A percentile compares a stretch with the other conserved stretches of the same genome.
These are phyloP conservation scores for Lynx canadensis DNA, from an alignment of 2,113 vertebrate genomes.

Conservation along the genomic window DNA sequence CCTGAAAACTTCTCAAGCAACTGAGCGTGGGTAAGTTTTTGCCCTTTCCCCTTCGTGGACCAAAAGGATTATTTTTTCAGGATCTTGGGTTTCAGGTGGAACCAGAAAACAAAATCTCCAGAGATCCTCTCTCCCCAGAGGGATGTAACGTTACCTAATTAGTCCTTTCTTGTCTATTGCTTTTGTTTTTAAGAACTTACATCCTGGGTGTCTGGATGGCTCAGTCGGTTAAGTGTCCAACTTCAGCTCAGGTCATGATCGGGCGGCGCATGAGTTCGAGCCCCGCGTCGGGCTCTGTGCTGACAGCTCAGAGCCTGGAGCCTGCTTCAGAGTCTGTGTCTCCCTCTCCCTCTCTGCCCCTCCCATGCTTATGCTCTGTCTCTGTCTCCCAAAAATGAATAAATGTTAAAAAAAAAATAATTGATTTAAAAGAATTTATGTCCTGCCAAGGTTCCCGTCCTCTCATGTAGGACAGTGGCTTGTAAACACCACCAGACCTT, in stretches of 20 bases:
- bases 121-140: neutral
- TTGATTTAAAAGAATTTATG: neutral
- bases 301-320: too few relatives aligned
- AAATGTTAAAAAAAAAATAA: too few relatives aligned
- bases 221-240: too few relatives aligned
- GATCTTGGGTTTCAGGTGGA: neutral
- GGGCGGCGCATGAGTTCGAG: rapidly evolving
- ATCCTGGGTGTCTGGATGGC: neutral
- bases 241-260: too few relatives aligned
- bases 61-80: neutral
- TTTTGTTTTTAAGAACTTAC: neutral
- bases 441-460: neutral
- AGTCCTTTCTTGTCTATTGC: neutral
- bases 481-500: too few relatives aligned
- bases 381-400: too few relatives aligned
- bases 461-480: rapidly evolving
- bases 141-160: neutral
- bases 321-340: too few relatives aligned
- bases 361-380: too few relatives aligned
- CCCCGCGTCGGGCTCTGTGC: too few relatives aligned
- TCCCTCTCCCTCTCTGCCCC: too few relatives aligned
- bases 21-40: neutral
- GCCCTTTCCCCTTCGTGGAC: neutral
- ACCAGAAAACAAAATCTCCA: neutral
- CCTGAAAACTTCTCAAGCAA: neutral